Evolutionary conservation across 2,888 invertebrate genomes (phyloP).

Genomic region (Tetanocera ferruginea): DNA sequence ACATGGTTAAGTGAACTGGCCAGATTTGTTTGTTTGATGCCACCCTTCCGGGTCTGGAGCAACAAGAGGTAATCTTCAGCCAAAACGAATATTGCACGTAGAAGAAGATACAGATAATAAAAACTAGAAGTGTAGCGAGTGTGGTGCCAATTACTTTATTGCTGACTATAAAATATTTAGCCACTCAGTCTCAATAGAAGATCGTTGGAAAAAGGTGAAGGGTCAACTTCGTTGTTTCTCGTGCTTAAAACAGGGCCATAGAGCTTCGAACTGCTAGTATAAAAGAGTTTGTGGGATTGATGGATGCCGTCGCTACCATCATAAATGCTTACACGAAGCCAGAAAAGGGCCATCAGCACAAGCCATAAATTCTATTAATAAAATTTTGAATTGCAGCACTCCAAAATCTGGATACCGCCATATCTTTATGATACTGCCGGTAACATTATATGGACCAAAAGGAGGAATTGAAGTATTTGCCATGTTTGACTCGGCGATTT

Average conservation of each 20-base stretch:
- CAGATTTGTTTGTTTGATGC: slow-evolving; percentile 16
- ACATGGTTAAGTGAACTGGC: slow-evolving; percentile 19
- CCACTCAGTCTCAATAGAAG: background rate
- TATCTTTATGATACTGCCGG: slow-evolving; percentile 39
- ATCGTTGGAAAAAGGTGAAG: slow-evolving; percentile 36
- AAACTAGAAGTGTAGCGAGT: slow-evolving; percentile 4
- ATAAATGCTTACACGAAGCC: background rate
- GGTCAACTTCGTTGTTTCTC: background rate
- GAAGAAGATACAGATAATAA: background rate
- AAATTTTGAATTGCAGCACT: too few relatives aligned
- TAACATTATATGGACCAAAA: slow-evolving; percentile 36
- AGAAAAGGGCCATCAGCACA: too few relatives aligned
- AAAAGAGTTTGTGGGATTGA: slow-evolving; percentile 8
- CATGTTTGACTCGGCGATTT: slow-evolving; percentile 35
- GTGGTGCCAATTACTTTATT: slow-evolving; percentile 6
- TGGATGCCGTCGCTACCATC: slow-evolving; percentile 28
- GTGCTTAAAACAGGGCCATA: slow-evolving; percentile 28
- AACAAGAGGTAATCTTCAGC: slow-evolving; percentile 2
- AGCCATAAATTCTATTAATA: too few relatives aligned
- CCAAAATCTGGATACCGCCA: too few relatives aligned
- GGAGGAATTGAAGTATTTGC: slow-evolving; percentile 28
- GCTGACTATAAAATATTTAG: background rate
- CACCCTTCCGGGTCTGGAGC: background rate
- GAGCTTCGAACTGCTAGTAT: background rate
- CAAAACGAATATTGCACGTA: slow-evolving; percentile 19